A percentile compares a stretch with the other conserved stretches of the same genome.
phyloP scores from a whole-genome alignment of 2,113 vertebrate genomes.

The Callaeas wilsoni region DNA sequence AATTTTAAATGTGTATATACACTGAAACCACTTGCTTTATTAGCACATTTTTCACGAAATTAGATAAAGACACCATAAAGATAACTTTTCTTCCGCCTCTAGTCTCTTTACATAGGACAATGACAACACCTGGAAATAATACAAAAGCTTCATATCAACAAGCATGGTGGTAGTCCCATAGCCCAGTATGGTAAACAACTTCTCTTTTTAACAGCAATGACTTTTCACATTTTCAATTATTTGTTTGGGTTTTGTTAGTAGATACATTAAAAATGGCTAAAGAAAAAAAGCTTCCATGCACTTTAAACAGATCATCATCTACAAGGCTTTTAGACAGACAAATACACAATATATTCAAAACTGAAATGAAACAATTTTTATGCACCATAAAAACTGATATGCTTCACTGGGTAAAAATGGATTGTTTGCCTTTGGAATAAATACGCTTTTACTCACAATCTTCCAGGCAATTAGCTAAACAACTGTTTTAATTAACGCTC shows the following conservation, averaged over 20 bases:
- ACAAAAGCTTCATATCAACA: not conserved
- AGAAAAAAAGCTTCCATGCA: not conserved
- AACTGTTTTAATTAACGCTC: conserved; percentile 51
- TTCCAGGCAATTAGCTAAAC: conserved; percentile 60
- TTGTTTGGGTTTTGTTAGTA: not conserved
- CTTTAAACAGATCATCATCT: not conserved
- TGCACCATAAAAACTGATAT: conserved; percentile 12
- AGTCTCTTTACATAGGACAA: not conserved
- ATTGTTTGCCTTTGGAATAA: conserved; percentile 57
- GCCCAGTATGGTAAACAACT: not conserved
- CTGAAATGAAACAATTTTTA: conserved; percentile 35
- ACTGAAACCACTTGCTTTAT: not conserved
- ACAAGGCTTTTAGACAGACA: conserved; percentile 8
- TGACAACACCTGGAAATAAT: not conserved
- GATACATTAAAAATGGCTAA: not conserved
- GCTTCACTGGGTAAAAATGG: conserved; percentile 45
- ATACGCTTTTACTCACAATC: conserved; percentile 48
- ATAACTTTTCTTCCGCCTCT: not conserved
- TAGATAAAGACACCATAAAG: not conserved
- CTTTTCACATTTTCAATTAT: not conserved
- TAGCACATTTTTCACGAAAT: not conserved
- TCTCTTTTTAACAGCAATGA: not conserved
- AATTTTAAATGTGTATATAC: not conserved
- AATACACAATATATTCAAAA: conserved; percentile 15
- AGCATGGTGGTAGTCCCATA: not conserved